Conservation (phyloP, 2,797 vertebrate genomes). For the Danio kyathit region DNA sequence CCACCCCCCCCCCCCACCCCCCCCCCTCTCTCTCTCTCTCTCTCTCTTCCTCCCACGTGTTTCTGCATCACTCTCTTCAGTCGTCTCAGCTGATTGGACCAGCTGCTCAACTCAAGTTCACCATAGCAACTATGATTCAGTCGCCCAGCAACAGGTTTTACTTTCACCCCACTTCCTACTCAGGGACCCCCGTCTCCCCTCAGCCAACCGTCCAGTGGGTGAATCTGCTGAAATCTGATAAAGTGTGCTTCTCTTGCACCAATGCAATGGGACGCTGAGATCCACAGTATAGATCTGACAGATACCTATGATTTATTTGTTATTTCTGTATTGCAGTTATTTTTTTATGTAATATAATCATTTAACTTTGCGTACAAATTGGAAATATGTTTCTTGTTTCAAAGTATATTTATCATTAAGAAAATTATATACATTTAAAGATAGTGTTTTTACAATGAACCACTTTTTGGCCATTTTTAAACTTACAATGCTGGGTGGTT, state of each 20-base stretch:
- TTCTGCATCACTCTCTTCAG: constrained; percentile 80
- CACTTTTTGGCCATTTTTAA: no score
- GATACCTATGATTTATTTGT: not conserved
- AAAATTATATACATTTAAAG: not conserved
- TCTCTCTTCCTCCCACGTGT: constrained; percentile 75
- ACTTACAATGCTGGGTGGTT: no score
- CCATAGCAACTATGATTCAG: constrained; percentile 88
- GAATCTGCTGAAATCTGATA: constrained; percentile 43
- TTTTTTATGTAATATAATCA: not conserved
- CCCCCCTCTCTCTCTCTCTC: constrained; percentile 29
- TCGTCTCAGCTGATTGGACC: constrained; percentile 85
- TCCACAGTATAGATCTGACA: not conserved
- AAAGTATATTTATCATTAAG: not conserved
- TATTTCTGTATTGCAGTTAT: not conserved
- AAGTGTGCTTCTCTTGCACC: constrained; percentile 35
- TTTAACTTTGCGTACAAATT: not conserved
- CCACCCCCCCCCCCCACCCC: constrained; percentile 18
- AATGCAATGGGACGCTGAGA: no score
- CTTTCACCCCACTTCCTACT: constrained; percentile 62
- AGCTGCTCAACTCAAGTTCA: constrained; percentile 82
- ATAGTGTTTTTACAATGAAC: no score
- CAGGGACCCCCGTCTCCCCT: constrained; percentile 55
- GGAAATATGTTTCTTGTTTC: not conserved
- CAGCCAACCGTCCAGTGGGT: constrained; percentile 48
- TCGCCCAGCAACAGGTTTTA: constrained; percentile 83